These are phyloP conservation scores for Hyppa rectilinea DNA, from an alignment of 2,888 invertebrate species.

Conservation along the genomic window DNA sequence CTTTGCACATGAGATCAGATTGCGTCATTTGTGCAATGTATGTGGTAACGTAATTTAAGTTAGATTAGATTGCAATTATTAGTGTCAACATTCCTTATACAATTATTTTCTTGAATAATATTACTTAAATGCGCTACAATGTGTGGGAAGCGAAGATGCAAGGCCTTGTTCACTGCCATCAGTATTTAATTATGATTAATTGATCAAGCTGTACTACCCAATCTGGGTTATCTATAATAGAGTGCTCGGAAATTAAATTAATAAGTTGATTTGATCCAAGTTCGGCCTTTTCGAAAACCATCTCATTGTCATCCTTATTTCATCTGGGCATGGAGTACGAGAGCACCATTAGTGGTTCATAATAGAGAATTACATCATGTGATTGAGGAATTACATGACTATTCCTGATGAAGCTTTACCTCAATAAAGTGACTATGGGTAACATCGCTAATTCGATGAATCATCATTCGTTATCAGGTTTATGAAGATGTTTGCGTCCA, in stretches of 20 bases:
- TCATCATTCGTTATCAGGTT: constrained; percentile 4
- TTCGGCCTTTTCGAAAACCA: background rate
- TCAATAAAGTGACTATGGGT: background rate
- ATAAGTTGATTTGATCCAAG: background rate
- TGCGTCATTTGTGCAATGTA: background rate
- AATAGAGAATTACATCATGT: background rate
- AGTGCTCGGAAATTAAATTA: background rate
- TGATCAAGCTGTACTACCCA: constrained; percentile 9
- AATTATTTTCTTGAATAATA: constrained; percentile 9
- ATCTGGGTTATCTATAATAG: background rate
- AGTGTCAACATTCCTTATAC: constrained; percentile 5
- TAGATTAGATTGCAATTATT: constrained; percentile 13
- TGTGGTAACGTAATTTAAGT: constrained; percentile 6
- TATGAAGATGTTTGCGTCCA: background rate
- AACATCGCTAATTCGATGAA: constrained; percentile 2
- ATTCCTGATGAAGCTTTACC: background rate
- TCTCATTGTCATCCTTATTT: background rate
- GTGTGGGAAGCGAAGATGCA: constrained; percentile 20
- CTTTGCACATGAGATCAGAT: background rate
- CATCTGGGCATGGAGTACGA: background rate
- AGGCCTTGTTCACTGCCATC: constrained; percentile 28
- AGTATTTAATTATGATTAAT: constrained; percentile 19
- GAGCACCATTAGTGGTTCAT: background rate
- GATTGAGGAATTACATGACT: background rate
- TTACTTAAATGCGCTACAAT: background rate